Base-by-base conservation (phyloP, 1,140 invertebrate genomes). In the Penaeus chinensis region DNA sequence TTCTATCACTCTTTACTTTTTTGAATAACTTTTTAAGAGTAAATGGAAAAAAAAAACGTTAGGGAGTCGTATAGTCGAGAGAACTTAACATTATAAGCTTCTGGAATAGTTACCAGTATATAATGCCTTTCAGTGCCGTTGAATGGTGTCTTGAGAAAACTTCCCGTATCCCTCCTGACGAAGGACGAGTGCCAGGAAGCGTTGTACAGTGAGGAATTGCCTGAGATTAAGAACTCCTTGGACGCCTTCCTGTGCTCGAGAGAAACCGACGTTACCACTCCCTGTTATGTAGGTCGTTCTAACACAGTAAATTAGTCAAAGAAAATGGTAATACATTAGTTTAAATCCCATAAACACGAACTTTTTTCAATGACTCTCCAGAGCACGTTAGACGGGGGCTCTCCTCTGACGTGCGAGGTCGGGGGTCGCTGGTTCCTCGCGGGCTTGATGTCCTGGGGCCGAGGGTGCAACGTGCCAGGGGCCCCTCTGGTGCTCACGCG, bases 211-310 rank as follows among this genome's bases (percentile, higher is more conserved):
- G 47, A 82, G 19, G 78, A 78, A 8, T 79, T 82, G 0, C 63
- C 71, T 27, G 32, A 42, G 32, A 82, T 85, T 82, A 82, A 77
- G 16, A 62, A 65, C 20, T 80, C 65, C 71, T 85, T 85, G 18
- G 84, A 85, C 19, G 80, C 81, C 74, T 90, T 87, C 85, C 82
- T 90, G 19, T 90, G 89, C 82, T 84, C 82, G n/a, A 82, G 84
- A 5, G 81, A 82, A 10, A 20, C 71, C 3, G 61, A 82, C 22
- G 54, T 62, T 3, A 54, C 74, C 13, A 78, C 27, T 20, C 82
- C 89, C 54, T 90, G 89, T 32, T 69, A 84, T 47, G 89, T 90
- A 13, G 82, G 89, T 86, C 27, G 22, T 24, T 22, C 42, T 77
- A 5, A 22, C 20, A 16, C 16, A 54, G 16, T 13, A 11, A 54